Evolutionary conservation across 2,797 vertebrate genomes (phyloP), one percentile per base, ranked within the genome.

Genomic region (Craterocephalus amniculus): DNA sequence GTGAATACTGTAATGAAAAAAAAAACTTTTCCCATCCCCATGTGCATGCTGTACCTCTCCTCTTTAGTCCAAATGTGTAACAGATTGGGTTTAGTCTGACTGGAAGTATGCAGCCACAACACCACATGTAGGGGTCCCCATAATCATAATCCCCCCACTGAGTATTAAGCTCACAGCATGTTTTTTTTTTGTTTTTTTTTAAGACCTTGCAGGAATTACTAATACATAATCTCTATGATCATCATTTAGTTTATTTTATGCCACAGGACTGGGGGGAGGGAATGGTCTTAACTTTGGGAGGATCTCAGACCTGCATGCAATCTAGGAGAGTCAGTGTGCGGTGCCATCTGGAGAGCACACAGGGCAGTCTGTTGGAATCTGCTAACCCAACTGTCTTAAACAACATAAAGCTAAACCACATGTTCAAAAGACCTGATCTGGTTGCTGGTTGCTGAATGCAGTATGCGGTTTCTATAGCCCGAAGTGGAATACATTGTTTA

Each of bases 81-180:
- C 94, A 94, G 93, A 93, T 94, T 94, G 92, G 87, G 79, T 93
- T 92, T 91, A 90, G 91, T 91, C 92, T 90, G 92, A 90, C 83
- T 94, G 84, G 85, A 93, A 92, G 90, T 94, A 93, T 92, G 93
- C 85, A 93, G 93, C 91, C 93, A 93, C 91, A 93, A 93, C 93
- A 94, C 89, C 92, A 92, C 92, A 93, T 91, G 91, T 80, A 91
- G 85, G 84, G 86, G 88, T 88, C 87, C 78, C 60, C 85, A 59
- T 94, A 93, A 95, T 94, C 85, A 59, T 94, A 93, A 95, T 94
- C 94, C 91, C 62, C 77, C 78, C 78, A 45, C 85, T 69, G 88
- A 88, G 91, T 79, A 92, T 93, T 93, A 89, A 87, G 84, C 89
- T 74, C 91, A 91, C 91, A 89, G 91, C 88, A 86, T 87, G 90